A percentile compares a stretch with the other conserved stretches of the same genome.
Evolutionary conservation across 2,113 vertebrate species (phyloP).

Genomic region (Sapayoa aenigma): DNA sequence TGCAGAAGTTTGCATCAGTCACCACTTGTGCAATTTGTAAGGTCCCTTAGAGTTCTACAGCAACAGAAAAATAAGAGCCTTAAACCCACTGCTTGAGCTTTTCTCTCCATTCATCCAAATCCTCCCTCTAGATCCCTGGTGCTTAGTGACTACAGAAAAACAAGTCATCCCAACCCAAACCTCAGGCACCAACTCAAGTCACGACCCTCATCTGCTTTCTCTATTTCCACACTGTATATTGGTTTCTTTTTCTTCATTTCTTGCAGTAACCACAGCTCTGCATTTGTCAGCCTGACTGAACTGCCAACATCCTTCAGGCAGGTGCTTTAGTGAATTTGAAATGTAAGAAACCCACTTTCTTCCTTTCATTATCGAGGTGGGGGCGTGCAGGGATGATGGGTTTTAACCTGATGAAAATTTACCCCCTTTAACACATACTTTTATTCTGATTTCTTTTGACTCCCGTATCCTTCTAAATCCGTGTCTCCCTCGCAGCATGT

Average conservation of each 20-base stretch:
- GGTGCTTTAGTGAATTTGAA: neutral
- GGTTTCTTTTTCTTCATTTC: neutral
- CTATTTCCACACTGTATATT: neutral
- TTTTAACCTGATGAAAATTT: neutral
- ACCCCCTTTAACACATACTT: neutral
- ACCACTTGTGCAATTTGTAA: neutral
- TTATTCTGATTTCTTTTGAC: neutral
- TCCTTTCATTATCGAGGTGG: neutral
- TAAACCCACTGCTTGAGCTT: neutral
- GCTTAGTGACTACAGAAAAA: neutral
- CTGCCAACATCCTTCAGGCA: neutral
- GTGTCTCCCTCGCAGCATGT: neutral
- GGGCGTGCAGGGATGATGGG: fast-evolving
- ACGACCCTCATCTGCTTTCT: neutral
- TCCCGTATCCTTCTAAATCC: neutral
- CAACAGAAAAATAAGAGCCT: neutral
- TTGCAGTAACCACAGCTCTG: neutral
- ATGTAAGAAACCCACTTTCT: neutral
- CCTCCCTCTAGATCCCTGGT: neutral
- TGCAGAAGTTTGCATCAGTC: neutral
- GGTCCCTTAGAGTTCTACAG: neutral
- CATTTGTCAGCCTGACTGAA: neutral
- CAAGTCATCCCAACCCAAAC: neutral
- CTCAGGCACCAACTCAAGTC: neutral
- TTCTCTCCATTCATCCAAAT: neutral